These are phyloP conservation scores for Atethmia centrago DNA, from an alignment of 2,888 invertebrate genomes.

Conservation along the genomic window DNA sequence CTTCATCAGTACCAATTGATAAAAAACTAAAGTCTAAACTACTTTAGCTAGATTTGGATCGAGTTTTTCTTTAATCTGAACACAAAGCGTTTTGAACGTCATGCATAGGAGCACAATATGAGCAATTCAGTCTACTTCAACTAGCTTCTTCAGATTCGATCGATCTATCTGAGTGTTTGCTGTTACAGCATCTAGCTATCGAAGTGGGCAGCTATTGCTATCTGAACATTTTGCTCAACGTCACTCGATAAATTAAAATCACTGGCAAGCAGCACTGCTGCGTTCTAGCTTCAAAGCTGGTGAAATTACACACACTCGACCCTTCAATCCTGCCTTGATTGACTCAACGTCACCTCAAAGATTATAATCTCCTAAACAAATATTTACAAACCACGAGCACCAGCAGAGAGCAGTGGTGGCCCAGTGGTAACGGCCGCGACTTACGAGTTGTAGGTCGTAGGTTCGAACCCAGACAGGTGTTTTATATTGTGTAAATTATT, in stretches of 20 bases:
- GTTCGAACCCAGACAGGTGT: too few species aligned
- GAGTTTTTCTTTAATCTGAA: neutral
- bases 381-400: neutral
- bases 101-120: rapidly evolving
- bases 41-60: neutral
- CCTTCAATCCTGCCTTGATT: neutral
- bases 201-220: neutral
- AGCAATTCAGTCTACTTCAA: neutral
- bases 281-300: neutral
- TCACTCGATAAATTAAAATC: neutral
- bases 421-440: too few species aligned
- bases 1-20: neutral
- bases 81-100: neutral
- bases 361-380: neutral
- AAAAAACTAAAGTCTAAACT: neutral
- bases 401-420: too few species aligned
- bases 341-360: neutral
- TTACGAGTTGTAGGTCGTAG: too few species aligned
- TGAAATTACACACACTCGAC: neutral
- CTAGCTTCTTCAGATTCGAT: neutral
- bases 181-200: neutral
- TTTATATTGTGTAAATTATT: too few species aligned
- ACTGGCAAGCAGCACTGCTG: neutral
- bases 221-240: neutral
- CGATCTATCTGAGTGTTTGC: neutral